Conservation (phyloP, 1,140 invertebrate genomes). For the Drosophila ironensis region DNA sequence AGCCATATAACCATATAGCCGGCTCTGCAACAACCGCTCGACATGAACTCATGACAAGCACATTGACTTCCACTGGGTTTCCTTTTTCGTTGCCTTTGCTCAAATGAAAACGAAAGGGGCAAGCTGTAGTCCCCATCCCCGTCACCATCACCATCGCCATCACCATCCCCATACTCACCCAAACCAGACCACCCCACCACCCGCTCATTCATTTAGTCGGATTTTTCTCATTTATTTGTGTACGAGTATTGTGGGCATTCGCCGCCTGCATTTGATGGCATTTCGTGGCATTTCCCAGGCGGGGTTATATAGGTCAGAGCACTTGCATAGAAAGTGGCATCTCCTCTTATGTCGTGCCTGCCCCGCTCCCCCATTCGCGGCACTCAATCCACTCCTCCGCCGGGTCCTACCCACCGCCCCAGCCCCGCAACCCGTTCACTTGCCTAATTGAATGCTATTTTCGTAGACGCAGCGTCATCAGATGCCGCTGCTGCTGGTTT, state of each 20-base stretch:
- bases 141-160: no score
- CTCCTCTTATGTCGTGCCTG: constrained; percentile 44
- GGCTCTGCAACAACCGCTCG: constrained; percentile 51
- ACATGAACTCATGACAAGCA: constrained; percentile 68
- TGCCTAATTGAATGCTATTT: constrained; percentile 77
- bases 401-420: not conserved
- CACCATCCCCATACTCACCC: no score
- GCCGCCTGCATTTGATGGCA: constrained; percentile 53
- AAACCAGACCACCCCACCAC: not conserved
- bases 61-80: constrained; percentile 75
- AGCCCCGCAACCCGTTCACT: constrained; percentile 32
- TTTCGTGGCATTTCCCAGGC: constrained; percentile 34
- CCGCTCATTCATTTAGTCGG: constrained; percentile 37
- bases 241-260: constrained; percentile 54
- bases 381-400: no score
- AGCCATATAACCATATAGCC: constrained; percentile 51
- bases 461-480: constrained; percentile 67
- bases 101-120: constrained; percentile 70
- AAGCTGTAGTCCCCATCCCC: constrained; percentile 18
- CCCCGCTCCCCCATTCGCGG: no score
- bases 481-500: no score
- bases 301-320: constrained; percentile 77
- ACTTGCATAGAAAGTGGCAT: constrained; percentile 73
- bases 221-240: constrained; percentile 71
- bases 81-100: constrained; percentile 52